These are phyloP conservation scores for Ianthella basta DNA, from an alignment of 37 sponge, comb jelly and placozoan genomes.

Conservation along the genomic window DNA sequence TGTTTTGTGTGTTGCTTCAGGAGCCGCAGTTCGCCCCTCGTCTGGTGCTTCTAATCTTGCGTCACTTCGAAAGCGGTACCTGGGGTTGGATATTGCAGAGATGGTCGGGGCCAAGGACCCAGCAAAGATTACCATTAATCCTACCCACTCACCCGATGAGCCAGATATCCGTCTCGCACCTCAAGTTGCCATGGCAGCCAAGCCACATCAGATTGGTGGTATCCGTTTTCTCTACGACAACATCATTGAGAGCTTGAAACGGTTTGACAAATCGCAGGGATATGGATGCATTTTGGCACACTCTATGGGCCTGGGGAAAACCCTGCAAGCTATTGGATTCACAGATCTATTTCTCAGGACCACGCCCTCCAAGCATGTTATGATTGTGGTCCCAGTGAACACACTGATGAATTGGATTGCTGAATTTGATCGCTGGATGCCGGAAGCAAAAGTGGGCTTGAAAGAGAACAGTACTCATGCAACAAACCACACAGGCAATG, in stretches of 20 bases:
- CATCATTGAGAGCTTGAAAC: constrained; percentile 74
- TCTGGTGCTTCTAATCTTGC: not conserved
- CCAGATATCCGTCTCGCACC: constrained; percentile 81
- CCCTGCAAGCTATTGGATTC: constrained; percentile 93
- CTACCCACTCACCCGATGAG: constrained; percentile 73
- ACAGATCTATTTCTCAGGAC: constrained; percentile 85
- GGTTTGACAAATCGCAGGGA: constrained; percentile 64
- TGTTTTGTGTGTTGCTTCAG: constrained; percentile 22
- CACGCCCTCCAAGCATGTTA: constrained; percentile 77
- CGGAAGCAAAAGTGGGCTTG: constrained; percentile 20
- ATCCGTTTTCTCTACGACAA: constrained; percentile 96
- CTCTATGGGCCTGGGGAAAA: constrained; percentile 99
- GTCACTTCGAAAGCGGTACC: not conserved
- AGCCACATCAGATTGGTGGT: constrained; percentile 97
- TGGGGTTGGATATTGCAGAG: constrained; percentile 14
- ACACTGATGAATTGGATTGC: constrained; percentile 94
- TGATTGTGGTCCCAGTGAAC: constrained; percentile 94
- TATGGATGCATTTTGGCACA: constrained; percentile 99
- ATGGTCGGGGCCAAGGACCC: constrained; percentile 32
- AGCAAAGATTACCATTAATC: constrained; percentile 74
- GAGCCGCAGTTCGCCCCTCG: not conserved
- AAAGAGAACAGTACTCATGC: not conserved
- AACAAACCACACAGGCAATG: no score
- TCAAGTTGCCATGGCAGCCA: constrained; percentile 70
- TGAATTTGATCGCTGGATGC: constrained; percentile 96